Percentiles rank a stretch among this genome's conserved stretches.
Evolutionary conservation across 1,140 invertebrate genomes (phyloP).

Genomic region (Lineus longissimus): DNA sequence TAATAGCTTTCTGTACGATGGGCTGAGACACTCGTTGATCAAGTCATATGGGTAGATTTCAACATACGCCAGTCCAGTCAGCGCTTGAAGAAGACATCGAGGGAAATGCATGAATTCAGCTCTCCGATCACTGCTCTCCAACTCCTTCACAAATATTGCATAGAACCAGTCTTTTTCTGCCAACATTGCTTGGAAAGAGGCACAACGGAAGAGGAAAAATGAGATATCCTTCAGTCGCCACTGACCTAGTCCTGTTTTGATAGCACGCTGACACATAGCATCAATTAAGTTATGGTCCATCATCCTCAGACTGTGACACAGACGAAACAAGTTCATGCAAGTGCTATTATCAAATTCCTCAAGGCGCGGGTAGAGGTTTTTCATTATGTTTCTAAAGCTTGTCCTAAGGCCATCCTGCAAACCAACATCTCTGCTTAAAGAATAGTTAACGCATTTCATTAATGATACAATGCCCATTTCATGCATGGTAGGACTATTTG

Average conservation of each 20-base stretch:
- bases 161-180: constrained; percentile 7
- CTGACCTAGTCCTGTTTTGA: not conserved
- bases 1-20: not conserved
- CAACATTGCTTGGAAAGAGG: not conserved
- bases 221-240: constrained; percentile 3
- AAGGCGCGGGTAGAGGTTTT: not conserved
- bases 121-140: not conserved
- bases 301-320: not conserved
- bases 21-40: not conserved
- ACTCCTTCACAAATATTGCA: not conserved
- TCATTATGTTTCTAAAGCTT: not conserved
- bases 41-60: not conserved
- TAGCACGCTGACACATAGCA: not conserved
- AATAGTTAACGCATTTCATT: not conserved
- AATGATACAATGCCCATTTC: not conserved
- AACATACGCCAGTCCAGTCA: not conserved
- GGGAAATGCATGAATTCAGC: not conserved
- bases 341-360: not conserved
- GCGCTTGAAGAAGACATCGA: not conserved
- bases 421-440: not conserved
- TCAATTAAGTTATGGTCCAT: not conserved
- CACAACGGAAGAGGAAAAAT: not conserved
- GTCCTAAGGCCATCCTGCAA: not conserved
- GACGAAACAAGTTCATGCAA: not conserved
- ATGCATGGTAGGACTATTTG: not conserved